Conservation (phyloP, 2,888 invertebrate genomes). For the Glyphotaelius pellucidus region DNA sequence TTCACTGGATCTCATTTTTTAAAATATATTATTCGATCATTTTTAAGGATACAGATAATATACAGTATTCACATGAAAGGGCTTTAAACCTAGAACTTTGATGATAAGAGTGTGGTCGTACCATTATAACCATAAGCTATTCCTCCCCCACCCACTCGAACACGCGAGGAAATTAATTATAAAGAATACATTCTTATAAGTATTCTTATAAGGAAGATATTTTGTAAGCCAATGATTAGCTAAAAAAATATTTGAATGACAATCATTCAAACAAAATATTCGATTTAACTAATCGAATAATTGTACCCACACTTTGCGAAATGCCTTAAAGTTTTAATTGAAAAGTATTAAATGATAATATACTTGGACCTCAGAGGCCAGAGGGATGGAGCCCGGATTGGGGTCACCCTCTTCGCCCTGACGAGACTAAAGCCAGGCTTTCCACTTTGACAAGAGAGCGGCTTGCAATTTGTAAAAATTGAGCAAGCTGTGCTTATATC, state of each 20-base stretch:
- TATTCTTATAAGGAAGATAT: too few relatives aligned
- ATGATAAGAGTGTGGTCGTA: too few relatives aligned
- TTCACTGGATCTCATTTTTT: neutral
- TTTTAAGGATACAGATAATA: neutral
- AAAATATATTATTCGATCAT: neutral
- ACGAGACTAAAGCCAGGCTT: neutral
- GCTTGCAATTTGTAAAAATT: neutral
- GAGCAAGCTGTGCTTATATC: neutral
- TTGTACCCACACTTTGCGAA: neutral
- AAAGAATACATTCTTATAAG: too few relatives aligned
- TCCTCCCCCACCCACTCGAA: too few relatives aligned
- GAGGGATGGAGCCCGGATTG: neutral
- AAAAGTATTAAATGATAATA: neutral
- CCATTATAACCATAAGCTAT: too few relatives aligned
- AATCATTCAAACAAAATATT: neutral
- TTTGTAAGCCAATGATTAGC: neutral
- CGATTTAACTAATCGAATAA: neutral
- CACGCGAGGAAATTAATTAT: too few relatives aligned
- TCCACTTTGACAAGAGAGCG: neutral
- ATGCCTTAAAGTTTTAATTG: neutral
- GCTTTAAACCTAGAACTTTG: too few relatives aligned
- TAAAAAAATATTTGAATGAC: too few relatives aligned
- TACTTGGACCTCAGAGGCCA: neutral
- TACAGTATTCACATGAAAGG: too few relatives aligned
- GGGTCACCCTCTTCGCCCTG: slow-evolving; percentile 11